phyloP scores from a whole-genome alignment of 1,140 invertebrate species.

The Ips typographus region DNA sequence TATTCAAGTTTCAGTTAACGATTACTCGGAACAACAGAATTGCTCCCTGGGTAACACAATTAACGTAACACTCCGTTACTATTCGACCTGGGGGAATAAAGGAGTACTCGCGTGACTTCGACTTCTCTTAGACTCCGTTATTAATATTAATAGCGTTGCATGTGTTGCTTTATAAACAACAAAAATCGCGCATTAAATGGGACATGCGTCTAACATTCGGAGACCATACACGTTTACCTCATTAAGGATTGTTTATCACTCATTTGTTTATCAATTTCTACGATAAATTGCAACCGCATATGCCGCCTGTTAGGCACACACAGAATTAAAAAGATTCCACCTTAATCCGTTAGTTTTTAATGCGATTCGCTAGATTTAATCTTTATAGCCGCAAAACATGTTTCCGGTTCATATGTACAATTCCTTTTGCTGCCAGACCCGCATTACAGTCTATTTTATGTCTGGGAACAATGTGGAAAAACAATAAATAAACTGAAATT shows the following conservation, averaged over 20 bases:
- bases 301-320: too few species aligned
- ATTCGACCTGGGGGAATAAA: constrained; percentile 3
- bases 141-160: constrained; percentile 6
- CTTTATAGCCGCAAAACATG: too few species aligned
- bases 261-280: not conserved
- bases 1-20: not conserved
- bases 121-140: not conserved
- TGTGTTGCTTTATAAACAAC: not conserved
- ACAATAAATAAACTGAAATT: too few species aligned
- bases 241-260: not conserved
- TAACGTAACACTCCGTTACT: constrained; percentile 3
- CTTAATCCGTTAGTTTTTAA: too few species aligned
- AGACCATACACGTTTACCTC: not conserved
- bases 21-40: not conserved
- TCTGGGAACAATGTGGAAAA: too few species aligned
- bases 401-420: too few species aligned
- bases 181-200: constrained; percentile 1
- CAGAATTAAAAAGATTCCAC: too few species aligned
- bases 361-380: too few species aligned
- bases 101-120: constrained; percentile 2
- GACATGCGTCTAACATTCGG: constrained; percentile 1
- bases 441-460: too few species aligned
- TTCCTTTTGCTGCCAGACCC: too few species aligned
- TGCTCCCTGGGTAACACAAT: constrained; percentile 1
- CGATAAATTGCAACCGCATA: not conserved